Percentiles rank a stretch among this genome's conserved stretches.
phyloP scores from a whole-genome alignment of 2,113 vertebrate genomes.

The Nicator chloris region DNA sequence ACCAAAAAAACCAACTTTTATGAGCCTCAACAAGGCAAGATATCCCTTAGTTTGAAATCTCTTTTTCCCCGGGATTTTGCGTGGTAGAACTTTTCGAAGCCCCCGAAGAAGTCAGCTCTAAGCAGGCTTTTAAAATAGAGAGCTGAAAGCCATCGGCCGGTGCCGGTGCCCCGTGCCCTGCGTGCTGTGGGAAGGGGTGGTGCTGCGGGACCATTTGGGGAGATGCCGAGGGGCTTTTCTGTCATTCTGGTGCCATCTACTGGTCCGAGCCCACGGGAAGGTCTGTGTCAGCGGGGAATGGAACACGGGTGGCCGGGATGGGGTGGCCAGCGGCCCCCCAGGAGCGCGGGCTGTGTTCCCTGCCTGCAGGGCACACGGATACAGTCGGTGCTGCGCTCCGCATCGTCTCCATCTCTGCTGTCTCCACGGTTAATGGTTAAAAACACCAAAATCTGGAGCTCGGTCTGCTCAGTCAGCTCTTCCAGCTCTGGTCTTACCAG shows the following conservation, averaged over 20 bases:
- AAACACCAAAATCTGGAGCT: not conserved
- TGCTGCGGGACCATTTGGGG: not conserved
- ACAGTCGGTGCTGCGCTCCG: fast-evolving
- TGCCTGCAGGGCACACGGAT: not conserved
- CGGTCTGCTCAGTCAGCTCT: not conserved
- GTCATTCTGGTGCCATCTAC: conserved; percentile 61
- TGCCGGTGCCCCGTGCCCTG: fast-evolving
- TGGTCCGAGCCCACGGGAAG: not conserved
- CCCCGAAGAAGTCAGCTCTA: not conserved
- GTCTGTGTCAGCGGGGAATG: not conserved
- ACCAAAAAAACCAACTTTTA: fast-evolving
- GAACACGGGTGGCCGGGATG: fast-evolving
- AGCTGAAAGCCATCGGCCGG: fast-evolving
- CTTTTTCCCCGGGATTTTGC: not conserved
- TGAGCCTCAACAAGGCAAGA: not conserved
- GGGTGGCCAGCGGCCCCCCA: not conserved
- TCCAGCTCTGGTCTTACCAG: not conserved
- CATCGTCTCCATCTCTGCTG: fast-evolving
- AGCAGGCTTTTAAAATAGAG: not conserved
- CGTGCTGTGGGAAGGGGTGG: fast-evolving
- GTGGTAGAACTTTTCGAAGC: not conserved
- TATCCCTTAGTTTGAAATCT: not conserved
- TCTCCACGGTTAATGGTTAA: not conserved
- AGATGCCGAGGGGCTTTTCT: not conserved
- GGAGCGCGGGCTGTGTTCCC: fast-evolving